Conservation (phyloP, 2,113 vertebrate genomes). For the Corythornis vintsioides region DNA sequence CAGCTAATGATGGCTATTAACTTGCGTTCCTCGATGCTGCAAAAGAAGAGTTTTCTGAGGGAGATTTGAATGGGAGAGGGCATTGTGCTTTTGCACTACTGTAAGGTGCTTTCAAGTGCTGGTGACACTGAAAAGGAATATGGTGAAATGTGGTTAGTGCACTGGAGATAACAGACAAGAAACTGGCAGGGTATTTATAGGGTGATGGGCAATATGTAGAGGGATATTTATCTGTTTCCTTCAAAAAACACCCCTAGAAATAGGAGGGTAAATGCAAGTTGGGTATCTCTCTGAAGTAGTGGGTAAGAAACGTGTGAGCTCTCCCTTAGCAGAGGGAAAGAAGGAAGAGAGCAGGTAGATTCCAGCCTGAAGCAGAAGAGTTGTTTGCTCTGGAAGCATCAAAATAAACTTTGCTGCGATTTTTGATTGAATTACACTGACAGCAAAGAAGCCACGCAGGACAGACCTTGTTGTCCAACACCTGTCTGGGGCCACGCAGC, state of each 20-base stretch:
- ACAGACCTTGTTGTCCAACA: not conserved
- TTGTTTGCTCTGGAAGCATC: not conserved
- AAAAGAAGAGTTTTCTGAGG: not conserved
- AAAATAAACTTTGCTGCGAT: not conserved
- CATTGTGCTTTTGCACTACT: not conserved
- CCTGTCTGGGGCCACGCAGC: not conserved
- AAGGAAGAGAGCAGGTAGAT: not conserved
- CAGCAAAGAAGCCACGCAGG: rapidly evolving
- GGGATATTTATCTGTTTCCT: not conserved
- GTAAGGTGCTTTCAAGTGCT: not conserved
- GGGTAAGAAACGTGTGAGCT: not conserved
- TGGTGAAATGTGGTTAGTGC: not conserved
- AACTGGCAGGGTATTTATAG: not conserved
- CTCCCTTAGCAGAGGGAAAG: not conserved
- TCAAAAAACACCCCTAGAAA: not conserved
- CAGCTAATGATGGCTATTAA: not conserved
- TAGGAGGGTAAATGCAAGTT: not conserved
- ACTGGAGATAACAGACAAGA: not conserved
- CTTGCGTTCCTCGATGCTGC: not conserved
- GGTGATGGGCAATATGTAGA: not conserved
- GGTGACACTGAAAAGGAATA: not conserved
- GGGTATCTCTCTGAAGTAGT: not conserved
- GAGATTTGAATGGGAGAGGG: not conserved
- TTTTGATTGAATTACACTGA: not conserved
- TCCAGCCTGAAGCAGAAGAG: not conserved